Percentiles rank a stretch among this genome's conserved stretches.
Evolutionary conservation across 2,888 invertebrate species (phyloP).

Genomic region (Lasioglossum marginatum): DNA sequence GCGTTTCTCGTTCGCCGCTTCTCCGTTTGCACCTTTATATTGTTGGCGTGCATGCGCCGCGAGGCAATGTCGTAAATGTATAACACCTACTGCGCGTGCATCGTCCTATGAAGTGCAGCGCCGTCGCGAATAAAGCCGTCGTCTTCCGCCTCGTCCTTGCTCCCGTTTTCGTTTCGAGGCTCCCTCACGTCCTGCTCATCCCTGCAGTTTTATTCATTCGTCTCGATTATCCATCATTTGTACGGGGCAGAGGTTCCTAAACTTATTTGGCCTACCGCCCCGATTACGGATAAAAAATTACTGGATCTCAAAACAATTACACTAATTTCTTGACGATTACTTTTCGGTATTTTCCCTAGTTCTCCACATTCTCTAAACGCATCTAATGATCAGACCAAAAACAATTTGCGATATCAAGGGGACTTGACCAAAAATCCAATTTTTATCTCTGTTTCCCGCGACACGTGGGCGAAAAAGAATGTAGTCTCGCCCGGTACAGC

Average conservation of each 20-base stretch:
- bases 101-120: slow-evolving; percentile 35
- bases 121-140: slow-evolving; percentile 45
- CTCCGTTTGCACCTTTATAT: slow-evolving; percentile 57
- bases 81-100: slow-evolving; percentile 61
- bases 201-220: neutral
- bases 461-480: neutral
- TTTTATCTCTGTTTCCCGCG: neutral
- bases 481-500: neutral
- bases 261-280: neutral
- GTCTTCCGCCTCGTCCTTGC: slow-evolving; percentile 15
- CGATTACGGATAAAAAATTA: neutral
- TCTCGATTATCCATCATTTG: neutral
- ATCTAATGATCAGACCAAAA: neutral
- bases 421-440: neutral
- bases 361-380: too few relatives aligned
- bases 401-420: neutral
- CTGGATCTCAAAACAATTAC: too few relatives aligned
- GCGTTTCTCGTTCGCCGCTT: slow-evolving; percentile 62
- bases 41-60: slow-evolving; percentile 53
- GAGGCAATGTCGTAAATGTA: slow-evolving; percentile 56
- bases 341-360: too few relatives aligned
- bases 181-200: neutral
- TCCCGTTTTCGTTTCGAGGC: neutral
- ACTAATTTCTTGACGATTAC: too few relatives aligned
- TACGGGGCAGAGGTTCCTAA: neutral